A percentile compares a stretch with the other conserved stretches of the same genome.
Conservation (phyloP, 2,888 invertebrate species). For the Hydrotaea cyrtoneurina region DNA sequence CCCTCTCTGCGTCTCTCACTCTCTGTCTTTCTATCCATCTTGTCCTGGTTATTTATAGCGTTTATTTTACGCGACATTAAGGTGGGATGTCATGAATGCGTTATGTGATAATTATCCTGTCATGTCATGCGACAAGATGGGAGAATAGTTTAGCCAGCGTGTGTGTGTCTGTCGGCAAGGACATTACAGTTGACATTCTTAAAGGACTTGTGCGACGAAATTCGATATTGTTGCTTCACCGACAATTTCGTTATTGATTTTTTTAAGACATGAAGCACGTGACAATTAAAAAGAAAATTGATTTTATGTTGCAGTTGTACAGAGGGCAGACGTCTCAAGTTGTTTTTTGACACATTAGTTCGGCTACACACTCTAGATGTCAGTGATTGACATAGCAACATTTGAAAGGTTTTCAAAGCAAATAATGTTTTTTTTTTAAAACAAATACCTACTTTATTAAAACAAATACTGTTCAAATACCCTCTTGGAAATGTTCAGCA, state of each 20-base stretch:
- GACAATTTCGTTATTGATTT: not conserved
- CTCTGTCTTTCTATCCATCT: too few species aligned
- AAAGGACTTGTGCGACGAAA: not conserved
- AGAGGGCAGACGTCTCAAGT: too few species aligned
- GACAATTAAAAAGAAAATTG: not conserved
- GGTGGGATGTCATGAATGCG: not conserved
- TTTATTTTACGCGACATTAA: not conserved
- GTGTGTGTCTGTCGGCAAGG: not conserved
- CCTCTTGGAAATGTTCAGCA: too few species aligned
- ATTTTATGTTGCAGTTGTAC: too few species aligned
- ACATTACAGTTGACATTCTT: not conserved
- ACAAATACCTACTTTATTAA: too few species aligned
- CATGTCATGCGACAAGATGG: not conserved
- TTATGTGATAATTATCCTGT: conserved; percentile 19
- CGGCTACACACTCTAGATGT: too few species aligned
- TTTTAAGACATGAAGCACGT: conserved; percentile 5
- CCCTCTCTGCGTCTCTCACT: not conserved
- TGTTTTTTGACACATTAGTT: too few species aligned
- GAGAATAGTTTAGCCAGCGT: too few species aligned
- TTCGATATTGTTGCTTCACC: conserved; percentile 21
- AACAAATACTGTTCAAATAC: too few species aligned
- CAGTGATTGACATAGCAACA: too few species aligned
- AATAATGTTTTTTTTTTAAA: too few species aligned
- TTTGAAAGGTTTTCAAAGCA: too few species aligned
- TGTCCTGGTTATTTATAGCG: conserved; percentile 27